These are phyloP conservation scores for Xenentodon cancila DNA, from an alignment of 2,797 vertebrate genomes.

Conservation along the genomic window DNA sequence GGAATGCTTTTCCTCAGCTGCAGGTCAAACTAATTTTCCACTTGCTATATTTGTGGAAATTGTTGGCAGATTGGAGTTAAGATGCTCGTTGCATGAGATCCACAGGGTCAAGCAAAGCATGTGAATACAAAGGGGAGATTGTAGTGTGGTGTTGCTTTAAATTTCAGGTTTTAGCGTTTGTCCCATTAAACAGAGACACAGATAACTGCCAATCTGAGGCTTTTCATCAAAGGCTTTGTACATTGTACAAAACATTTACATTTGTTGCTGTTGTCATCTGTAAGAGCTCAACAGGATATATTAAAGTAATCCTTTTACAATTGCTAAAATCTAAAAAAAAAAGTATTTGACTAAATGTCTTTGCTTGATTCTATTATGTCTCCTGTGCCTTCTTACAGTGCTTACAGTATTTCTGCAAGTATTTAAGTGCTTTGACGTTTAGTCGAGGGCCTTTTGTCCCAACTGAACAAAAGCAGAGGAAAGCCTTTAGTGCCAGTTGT, in stretches of 20 bases:
- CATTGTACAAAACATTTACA: conserved; percentile 44
- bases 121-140: conserved; percentile 15
- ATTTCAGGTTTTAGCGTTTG: conserved; percentile 48
- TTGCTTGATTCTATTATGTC: background rate
- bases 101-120: background rate
- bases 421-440: too few relatives aligned
- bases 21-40: conserved; percentile 69
- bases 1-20: conserved; percentile 24
- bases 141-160: conserved; percentile 23
- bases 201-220: conserved; percentile 53
- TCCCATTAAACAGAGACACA: conserved; percentile 46
- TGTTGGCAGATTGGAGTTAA: conserved; percentile 51
- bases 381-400: background rate
- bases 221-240: conserved; percentile 32
- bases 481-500: too few relatives aligned
- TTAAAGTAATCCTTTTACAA: conserved; percentile 10
- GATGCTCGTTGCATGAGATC: conserved; percentile 54
- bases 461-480: too few relatives aligned
- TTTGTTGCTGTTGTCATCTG: conserved; percentile 19
- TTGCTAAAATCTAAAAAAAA: background rate
- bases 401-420: too few relatives aligned
- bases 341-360: background rate
- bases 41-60: conserved; percentile 64
- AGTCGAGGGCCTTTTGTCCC: too few relatives aligned
- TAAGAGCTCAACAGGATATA: conserved; percentile 11